Base-by-base conservation (phyloP, 2,888 invertebrate species). In the Heteromyza rotundicornis region DNA sequence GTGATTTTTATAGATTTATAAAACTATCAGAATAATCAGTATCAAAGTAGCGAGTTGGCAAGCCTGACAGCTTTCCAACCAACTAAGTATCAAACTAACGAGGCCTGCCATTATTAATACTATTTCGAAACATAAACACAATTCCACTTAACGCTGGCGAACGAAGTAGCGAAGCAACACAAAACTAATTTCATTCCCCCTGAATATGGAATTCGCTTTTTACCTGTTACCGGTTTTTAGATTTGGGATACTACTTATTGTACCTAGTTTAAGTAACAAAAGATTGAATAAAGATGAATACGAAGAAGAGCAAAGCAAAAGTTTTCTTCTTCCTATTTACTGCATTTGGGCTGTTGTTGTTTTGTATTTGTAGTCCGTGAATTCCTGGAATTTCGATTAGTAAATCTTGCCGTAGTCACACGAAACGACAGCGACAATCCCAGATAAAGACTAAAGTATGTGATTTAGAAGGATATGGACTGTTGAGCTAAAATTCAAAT, bases 381-480 rank as follows among this genome's bases (percentile, higher is more conserved):
- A 70, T 75, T 75, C 75, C 65, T 52, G 73, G 75, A 75, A 75
- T 76, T 70, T 70, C 72, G 75, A 77, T 75, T 75, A 73, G 69
- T 76, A 74, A 75, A 75, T 77, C 73, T 76, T 35, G 53, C 64
- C 16, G 54, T 35, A 17, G 47, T 47, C 20, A 17, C 47, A 47
- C 17, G 19, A 47, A 47, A 19, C 19, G 47, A 17, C 47, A 47
- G 47, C 47, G 47, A n/a, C 40, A n/a, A 40, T n/a, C 3, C 14
- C 10, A 40, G 40, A 40, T 40, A 14, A 40, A 40, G 16, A n/a
- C 40, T 40, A 40, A 40, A 40, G 40, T n/a, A 40, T 40, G 40
- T 40, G 40, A 40, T 40, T 40, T 40, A n/a, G 12, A 7, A 40
- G 40, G 40, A 40, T 40, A 40, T 32, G 7, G 12, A 32, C 32